phyloP scores from a whole-genome alignment of 2,113 vertebrate species.

The Nesoenas mayeri region DNA sequence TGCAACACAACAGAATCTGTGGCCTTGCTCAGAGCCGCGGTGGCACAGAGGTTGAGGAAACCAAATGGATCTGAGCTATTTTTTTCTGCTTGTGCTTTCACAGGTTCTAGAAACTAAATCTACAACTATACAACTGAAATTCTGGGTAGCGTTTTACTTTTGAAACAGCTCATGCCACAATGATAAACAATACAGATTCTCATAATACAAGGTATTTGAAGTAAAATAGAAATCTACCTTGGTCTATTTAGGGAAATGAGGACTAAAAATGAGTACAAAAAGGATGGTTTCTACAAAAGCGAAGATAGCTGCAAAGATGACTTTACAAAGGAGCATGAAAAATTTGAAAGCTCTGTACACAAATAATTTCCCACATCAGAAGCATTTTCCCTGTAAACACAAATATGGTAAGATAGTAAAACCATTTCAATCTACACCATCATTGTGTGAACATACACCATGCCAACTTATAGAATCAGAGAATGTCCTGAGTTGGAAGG shows the following conservation, averaged over 20 bases:
- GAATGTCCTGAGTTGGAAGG: too few species aligned
- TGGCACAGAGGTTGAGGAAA: neutral
- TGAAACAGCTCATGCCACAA: neutral
- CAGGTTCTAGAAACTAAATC: neutral
- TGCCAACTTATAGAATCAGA: neutral
- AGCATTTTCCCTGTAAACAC: neutral
- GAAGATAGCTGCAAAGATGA: neutral
- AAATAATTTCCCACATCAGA: neutral
- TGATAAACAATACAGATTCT: neutral
- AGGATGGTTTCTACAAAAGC: neutral
- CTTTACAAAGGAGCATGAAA: neutral
- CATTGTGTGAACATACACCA: neutral
- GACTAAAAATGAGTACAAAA: neutral
- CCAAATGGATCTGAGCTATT: neutral
- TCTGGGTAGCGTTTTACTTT: neutral
- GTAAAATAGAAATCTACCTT: neutral
- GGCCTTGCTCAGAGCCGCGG: neutral
- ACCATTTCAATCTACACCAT: neutral
- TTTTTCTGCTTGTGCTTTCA: neutral
- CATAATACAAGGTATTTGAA: neutral
- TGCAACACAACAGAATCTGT: neutral
- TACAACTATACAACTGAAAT: neutral
- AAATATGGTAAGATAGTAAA: neutral
- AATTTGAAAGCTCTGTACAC: neutral
- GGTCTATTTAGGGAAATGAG: neutral